Evolutionary conservation across 2,113 vertebrate genomes (phyloP), one percentile per base, ranked within the genome.

Genomic region (Gopherus flavomarginatus): DNA sequence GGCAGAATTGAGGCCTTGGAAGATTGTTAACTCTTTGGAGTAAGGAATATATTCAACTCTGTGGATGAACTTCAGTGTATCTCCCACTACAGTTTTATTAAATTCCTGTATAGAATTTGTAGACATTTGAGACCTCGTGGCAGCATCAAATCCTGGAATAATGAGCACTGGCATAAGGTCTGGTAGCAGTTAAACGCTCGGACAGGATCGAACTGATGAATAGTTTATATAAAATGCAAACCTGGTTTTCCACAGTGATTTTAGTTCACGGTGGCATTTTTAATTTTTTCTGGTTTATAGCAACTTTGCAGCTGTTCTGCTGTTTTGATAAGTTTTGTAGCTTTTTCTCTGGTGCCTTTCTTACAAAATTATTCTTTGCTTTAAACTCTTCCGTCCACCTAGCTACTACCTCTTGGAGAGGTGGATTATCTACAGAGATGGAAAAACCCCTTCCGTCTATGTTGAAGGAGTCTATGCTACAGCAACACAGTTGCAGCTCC

Each of bases 81-180:
- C 35, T 65, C 85, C 53, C 26, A 87, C 21, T 54, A n/a, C 83
- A 57, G 13, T 3, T 65, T 56, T 5, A 94, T 86, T 65, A 38
- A 35, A 31, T 29, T 11, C 27, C 54, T 79, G 3, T 12, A 49
- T 1, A 6, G 14, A 53, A 77, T 83, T n/a, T 83, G n/a, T 2
- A 69, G 49, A 47, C 42, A 38, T 35, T 90, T 44, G 17, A 89
- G 88, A 50, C 6, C 16, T 7, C 62, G 24, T 9, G 56, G 38
- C 49, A 24, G 31, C 24, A 52, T 29, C 56, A 57, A 69, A 24
- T 1, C 16, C 31, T 4, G 2, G 52, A 80, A 16, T 6, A 0
- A 0, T 1, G 1, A 57, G 92, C 90, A 11, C 85, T 86, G 72
- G 49, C 38, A 14, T 21, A 0, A 1, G 14, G 1, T 5, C 2